Evolutionary conservation across 2,888 invertebrate species (phyloP), one percentile per base, ranked within the genome.

Genomic region (Ferdinandea cuprea): DNA sequence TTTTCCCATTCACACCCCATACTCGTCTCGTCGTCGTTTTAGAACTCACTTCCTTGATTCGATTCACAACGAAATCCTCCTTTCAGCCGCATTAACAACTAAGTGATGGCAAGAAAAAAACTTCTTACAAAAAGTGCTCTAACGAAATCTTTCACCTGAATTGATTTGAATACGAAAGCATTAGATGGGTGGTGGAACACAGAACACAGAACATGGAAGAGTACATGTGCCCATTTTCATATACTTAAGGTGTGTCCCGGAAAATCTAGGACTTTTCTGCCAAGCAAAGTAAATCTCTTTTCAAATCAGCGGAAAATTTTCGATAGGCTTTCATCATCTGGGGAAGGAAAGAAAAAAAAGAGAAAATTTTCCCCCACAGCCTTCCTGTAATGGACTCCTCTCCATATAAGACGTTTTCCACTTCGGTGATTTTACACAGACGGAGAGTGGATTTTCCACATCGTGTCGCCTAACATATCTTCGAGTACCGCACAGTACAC

Each of bases 391-490:
- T 73, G 83, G 66, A 72, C 77, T 59, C 59, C 72, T 68, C 77
- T 59, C 59, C 72, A 54, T 42, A 56, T 40, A 71, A 71, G 61
- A 77, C 77, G 71, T 77, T 83, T 77, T 83, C 81, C 81, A 72
- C 81, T 68, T 61, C 66, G 66, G 77, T 77, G 81, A 63, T 44
- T 77, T 77, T 77, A 46, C 66, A 72, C 25, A 72, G 52, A 66
- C 40, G 66, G 61, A 66, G 48, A 78, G 72, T 68, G 72, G 78
- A 78, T 83, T 83, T 83, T 73, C 77, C 68, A 50, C 77, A 77
- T 83, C 72, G 68, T 19, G 46, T 56, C 56, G 44, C 15, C 35
- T 1, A 11, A 25, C n/a, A 17, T n/a, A n/a, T 25, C 25, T 25
- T 25, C 25, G 28, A 19, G 11, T 21, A 19, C n/a, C n/a, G n/a